Evolutionary conservation across 2,113 vertebrate species (phyloP), one percentile per base, ranked within the genome.

Genomic region (Microtus pennsylvanicus): DNA sequence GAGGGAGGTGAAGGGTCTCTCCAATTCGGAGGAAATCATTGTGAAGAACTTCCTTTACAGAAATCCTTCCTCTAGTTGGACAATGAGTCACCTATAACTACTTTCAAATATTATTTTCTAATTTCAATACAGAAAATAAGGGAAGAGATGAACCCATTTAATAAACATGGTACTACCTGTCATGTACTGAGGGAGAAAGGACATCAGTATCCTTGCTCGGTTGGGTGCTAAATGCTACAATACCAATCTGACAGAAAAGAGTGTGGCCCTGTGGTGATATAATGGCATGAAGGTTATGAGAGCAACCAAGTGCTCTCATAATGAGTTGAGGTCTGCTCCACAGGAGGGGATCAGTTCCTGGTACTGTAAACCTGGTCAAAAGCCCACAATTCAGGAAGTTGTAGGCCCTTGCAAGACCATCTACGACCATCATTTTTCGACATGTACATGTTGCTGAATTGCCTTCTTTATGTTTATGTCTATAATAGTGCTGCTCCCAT

Each of bases 91-190:
- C 35, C 22, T 76, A 91, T n/a, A 93, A 80, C 7, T 30, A 70
- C 7, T 45, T 75, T 35, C 89, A 89, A 87, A 47, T 55, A 50
- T 28, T 5, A 35, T 33, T 76, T 94, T 88, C 26, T 61, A 61
- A 89, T 89, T 93, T 90, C 10, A 86, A 94, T 19, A 74, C 55
- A 63, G 30, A 90, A 94, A 89, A 94, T 93, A 95, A 90, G 83
- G 55, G 50, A 94, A 89, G 8, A 94, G 74, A 45, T 96, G 22
- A 75, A 76, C 75, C 76, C 14, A 58, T 14, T 55, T 87, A 14
- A 91, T 45, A 70, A 87, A 58, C 4, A 85, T 38, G 90, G 63
- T 28, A 87, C 3, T 75, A 5, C 38, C 13, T 35, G 7, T 11
- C 33, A 85, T 33, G 13, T 47, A 21, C 30, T 58, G 19, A 87